phyloP scores from a whole-genome alignment of 2,888 invertebrate genomes.

The Tetropium fuscum region DNA sequence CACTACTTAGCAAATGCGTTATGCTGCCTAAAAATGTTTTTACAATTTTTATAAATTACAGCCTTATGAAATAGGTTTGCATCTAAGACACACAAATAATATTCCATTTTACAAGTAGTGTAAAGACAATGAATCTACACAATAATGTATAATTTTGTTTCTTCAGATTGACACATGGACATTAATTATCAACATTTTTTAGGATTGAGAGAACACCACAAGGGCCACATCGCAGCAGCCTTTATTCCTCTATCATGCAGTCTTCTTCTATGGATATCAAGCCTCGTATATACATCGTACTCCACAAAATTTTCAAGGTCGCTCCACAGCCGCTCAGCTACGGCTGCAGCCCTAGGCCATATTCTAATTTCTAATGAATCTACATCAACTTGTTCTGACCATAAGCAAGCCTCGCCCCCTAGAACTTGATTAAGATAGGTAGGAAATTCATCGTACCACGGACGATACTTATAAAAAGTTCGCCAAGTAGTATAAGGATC shows the following conservation, averaged over 20 bases:
- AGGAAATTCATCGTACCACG: slow-evolving; percentile 70
- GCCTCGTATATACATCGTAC: slow-evolving; percentile 72
- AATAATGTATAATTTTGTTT: too few species aligned
- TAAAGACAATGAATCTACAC: too few species aligned
- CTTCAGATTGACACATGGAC: too few species aligned
- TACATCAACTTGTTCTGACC: slow-evolving; percentile 84
- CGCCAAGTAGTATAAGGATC: slow-evolving; percentile 89
- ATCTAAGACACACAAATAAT: too few species aligned
- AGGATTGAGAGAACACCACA: slow-evolving; percentile 80
- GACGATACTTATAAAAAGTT: slow-evolving; percentile 83
- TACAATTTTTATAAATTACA: too few species aligned
- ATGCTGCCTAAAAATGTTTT: too few species aligned
- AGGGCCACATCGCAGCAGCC: slow-evolving; percentile 79
- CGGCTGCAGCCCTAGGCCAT: slow-evolving; percentile 84
- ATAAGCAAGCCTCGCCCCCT: slow-evolving; percentile 85
- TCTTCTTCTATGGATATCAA: slow-evolving; percentile 74
- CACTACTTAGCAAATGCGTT: too few species aligned
- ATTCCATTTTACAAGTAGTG: too few species aligned
- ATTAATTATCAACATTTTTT: slow-evolving; percentile 50
- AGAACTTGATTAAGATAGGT: slow-evolving; percentile 64
- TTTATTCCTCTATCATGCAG: slow-evolving; percentile 72
- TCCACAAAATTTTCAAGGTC: slow-evolving; percentile 67
- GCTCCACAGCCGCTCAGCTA: slow-evolving; percentile 82
- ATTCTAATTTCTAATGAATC: slow-evolving; percentile 80
- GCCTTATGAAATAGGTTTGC: too few species aligned